Evolutionary conservation across 2,888 invertebrate species (phyloP).

Genomic region (Eristalis arbustorum): DNA sequence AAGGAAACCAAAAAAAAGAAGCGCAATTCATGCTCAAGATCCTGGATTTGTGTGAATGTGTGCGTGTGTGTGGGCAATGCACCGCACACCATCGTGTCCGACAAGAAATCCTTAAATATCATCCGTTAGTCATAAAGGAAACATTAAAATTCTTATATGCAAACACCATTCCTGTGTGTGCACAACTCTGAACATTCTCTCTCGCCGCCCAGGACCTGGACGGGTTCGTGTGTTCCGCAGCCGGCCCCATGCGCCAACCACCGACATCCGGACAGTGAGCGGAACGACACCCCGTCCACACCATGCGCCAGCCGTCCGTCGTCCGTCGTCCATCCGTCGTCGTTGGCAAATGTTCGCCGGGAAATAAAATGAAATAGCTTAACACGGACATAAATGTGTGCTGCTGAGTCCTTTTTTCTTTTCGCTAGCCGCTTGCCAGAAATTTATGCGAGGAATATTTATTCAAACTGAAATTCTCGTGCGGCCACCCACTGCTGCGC

Average conservation of each 20-base stretch:
- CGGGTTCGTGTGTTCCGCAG: background rate
- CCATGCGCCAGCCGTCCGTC: background rate
- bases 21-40: background rate
- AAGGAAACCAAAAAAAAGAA: background rate
- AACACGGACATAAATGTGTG: conserved; percentile 26
- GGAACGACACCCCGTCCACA: conserved; percentile 22
- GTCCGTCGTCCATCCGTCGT: conserved; percentile 1
- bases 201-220: conserved; percentile 49
- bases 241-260: background rate
- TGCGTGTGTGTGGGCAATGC: background rate
- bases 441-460: conserved; percentile 61
- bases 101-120: conserved; percentile 53
- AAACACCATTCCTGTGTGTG: conserved; percentile 27
- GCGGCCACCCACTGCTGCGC: background rate
- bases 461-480: conserved; percentile 48
- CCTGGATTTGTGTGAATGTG: background rate
- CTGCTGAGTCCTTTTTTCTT: background rate
- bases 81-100: conserved; percentile 20
- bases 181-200: conserved; percentile 41
- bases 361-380: conserved; percentile 60
- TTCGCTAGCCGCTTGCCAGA: background rate
- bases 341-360: conserved; percentile 37
- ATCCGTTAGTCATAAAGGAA: conserved; percentile 61
- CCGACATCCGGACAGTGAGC: conserved; percentile 52
- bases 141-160: conserved; percentile 58